These are phyloP conservation scores for Probosciger aterrimus DNA, from an alignment of 2,113 vertebrate genomes.

Conservation along the genomic window DNA sequence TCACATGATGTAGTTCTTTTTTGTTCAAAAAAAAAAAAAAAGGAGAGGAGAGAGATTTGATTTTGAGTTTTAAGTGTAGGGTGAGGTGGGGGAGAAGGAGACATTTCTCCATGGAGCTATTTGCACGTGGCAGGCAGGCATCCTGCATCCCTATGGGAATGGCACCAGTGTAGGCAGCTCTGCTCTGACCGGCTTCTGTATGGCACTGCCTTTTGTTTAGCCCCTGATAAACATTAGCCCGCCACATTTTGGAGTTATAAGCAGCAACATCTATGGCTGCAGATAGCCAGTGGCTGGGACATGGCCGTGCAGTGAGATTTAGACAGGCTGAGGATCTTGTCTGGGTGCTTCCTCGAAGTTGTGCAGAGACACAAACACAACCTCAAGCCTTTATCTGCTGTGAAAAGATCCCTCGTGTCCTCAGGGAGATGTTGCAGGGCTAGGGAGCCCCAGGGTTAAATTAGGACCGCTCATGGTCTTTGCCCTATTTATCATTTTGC, in stretches of 20 bases:
- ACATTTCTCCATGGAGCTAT: background rate
- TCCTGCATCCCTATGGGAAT: background rate
- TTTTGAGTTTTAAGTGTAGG: background rate
- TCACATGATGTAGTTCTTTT: conserved; percentile 70
- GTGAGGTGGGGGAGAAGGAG: conserved; percentile 19
- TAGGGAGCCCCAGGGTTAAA: background rate
- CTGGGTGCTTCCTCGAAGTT: background rate
- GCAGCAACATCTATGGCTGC: no score
- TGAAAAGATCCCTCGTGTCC: background rate
- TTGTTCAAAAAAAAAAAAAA: conserved; percentile 60
- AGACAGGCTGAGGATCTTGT: background rate
- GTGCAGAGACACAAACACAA: background rate
- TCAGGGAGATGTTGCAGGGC: background rate
- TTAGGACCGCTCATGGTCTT: background rate
- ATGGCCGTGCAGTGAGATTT: rapidly evolving
- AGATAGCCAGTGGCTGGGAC: background rate
- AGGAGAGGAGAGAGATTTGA: background rate
- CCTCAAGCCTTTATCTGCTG: background rate
- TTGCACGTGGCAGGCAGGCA: background rate
- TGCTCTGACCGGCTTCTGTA: background rate
- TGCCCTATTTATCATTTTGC: background rate
- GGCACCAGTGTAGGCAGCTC: background rate
- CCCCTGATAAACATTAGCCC: background rate
- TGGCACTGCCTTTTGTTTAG: background rate
- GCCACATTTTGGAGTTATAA: rapidly evolving